phyloP scores from a whole-genome alignment of 2,113 vertebrate species.

The Notechis scutatus region DNA sequence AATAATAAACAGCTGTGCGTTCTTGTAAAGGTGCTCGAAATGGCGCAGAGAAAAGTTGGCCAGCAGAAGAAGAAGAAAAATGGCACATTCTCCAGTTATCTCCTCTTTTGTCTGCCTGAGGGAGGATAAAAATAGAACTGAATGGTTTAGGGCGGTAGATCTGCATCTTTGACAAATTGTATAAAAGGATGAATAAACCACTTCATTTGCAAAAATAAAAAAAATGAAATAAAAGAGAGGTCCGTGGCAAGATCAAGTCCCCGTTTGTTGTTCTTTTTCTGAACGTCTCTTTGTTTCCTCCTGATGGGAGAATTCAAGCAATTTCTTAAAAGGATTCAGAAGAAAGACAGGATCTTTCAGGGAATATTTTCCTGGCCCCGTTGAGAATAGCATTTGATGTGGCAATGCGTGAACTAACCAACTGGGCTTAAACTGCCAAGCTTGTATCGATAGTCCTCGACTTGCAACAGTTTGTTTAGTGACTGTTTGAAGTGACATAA shows the following conservation, averaged over 20 bases:
- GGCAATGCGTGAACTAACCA: background rate
- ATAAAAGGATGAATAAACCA: background rate
- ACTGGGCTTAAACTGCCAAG: background rate
- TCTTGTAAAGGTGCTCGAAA: background rate
- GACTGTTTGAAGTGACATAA: background rate
- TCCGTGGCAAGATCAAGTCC: accelerated
- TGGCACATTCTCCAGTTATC: background rate
- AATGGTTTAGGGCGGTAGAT: no score
- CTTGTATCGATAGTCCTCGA: background rate
- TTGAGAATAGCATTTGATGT: background rate
- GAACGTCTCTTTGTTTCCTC: accelerated
- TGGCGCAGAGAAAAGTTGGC: background rate
- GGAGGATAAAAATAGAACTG: background rate
- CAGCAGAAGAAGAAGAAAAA: background rate
- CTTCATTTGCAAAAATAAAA: background rate
- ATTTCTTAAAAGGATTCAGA: background rate
- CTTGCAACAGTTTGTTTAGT: no score
- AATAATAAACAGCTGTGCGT: background rate
- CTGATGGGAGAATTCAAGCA: accelerated
- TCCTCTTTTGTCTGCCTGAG: background rate
- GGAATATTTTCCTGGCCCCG: background rate
- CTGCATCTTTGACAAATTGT: background rate
- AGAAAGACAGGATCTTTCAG: background rate
- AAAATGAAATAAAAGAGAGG: no score
- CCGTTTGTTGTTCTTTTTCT: accelerated